Base-by-base conservation (phyloP, 2,113 vertebrate genomes). In the Oxyura jamaicensis region DNA sequence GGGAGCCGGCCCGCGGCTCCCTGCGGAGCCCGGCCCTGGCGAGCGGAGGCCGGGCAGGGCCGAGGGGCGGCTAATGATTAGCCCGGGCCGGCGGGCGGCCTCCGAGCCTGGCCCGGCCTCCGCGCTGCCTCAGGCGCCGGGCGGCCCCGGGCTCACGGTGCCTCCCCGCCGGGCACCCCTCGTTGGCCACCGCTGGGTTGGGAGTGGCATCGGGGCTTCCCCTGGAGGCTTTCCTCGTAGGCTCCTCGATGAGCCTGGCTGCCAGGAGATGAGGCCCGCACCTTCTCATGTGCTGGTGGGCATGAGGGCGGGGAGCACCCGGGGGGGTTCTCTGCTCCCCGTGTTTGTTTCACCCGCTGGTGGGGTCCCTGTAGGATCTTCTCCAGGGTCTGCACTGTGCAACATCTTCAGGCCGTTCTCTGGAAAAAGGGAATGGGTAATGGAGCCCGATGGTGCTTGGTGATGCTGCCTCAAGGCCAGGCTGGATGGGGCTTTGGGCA, bases 41-140 rank as follows among this genome's bases (percentile, higher is more conserved):
- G 63, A 26, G 29, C 63, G 22, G 52, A 18, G 36, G 28, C 39
- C 44, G n/a, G 52, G n/a, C 23, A 56, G 48, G 3, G 56, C 41
- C 13, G 36, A 44, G 46, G 23, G 22, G 46, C 29, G 29, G 90
- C 90, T 95, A 87, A 94, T 92, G 53, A 95, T 94, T 87, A 90
- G 3, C 82, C 73, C 39, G 33, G 55, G 77, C 31, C 20, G 25
- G 46, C 29, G 20, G 59, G 46, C 46, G 46, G 46, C 46, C 46
- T 48, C 46, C 23, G 67, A 4, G 14, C 50, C 7, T 11, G 20
- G 44, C 44, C 11, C 46, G 74, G 67, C 3, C 85, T 50, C 94
- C 46, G 33, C 50, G 18, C 81, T 66, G 82, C 85, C 72, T 55
- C 88, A 82, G 33, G 63, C 16, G 86, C 62, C 58, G 53, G 6